Base-by-base conservation (phyloP, 1,140 invertebrate genomes). In the Drusus annulatus region DNA sequence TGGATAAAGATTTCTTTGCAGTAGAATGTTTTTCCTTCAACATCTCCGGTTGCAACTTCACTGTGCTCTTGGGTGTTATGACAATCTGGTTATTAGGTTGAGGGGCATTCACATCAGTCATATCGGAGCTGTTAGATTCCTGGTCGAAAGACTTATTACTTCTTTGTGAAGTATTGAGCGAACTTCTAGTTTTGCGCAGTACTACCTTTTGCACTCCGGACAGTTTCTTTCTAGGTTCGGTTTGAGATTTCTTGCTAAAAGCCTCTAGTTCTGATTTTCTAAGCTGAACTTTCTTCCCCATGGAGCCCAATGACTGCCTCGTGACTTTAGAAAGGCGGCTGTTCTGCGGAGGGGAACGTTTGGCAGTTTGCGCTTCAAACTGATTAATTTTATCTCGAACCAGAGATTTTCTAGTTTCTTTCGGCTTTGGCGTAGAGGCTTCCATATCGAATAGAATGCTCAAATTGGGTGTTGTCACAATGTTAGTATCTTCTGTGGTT, bases 11-110 rank as follows among this genome's bases (percentile, higher is more conserved):
- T 78, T 89, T 89, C 77, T 89, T 90, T 0, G 89, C 88, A 0
- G 88, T 89, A 2, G 89, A 90, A 81, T 90, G 89, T 78, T 89
- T 89, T 69, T 89, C 88, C 81, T 89, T 89, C 5, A 90, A 86
- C 1, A 84, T 84, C 76, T 89, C 88, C 8, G 85, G 88, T 5
- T 86, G 81, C 6, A 86, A 80, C 77, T 87, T 87, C 0, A 87
- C 84, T 0, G 83, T 85, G 68, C 88, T 88, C 19, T 85, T 89
- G 0, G 89, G 89, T 1, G 89, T 90, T 0, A 86, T 82, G 15
- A 84, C 81, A 45, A 85, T 84, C n/a, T 86, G 84, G 19, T 86
- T 84, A 17, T 85, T 77, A 7, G 82, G 23, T 19, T 78, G 51
- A 7, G 45, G 31, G 1, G 77, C 80, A 58, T 82, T 82, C 23